Conservation (phyloP, 2,113 vertebrate genomes). For the Chelonoidis abingdonii region DNA sequence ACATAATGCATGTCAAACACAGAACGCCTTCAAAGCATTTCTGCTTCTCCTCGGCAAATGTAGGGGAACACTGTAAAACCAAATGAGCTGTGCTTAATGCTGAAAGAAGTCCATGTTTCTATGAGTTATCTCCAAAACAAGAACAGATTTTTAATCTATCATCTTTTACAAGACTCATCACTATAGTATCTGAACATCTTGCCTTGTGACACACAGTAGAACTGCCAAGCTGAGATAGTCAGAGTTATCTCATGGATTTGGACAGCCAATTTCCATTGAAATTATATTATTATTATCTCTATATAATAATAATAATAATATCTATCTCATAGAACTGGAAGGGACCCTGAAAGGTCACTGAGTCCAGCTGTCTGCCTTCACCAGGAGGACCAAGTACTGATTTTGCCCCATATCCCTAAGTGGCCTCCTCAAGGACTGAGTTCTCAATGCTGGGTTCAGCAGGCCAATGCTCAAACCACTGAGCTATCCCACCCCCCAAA, state of each 20-base stretch:
- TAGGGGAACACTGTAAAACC: not conserved
- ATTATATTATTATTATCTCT: not conserved
- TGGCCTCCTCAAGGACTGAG: too few species aligned
- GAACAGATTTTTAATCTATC: not conserved
- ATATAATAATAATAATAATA: too few species aligned
- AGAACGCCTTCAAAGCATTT: not conserved
- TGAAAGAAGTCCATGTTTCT: not conserved
- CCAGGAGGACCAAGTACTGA: too few species aligned
- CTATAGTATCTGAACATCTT: fast-evolving
- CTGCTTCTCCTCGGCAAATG: not conserved
- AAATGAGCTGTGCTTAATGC: not conserved
- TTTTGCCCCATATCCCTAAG: too few species aligned
- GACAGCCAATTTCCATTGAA: not conserved
- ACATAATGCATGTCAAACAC: not conserved
- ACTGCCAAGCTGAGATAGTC: not conserved
- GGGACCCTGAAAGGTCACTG: too few species aligned
- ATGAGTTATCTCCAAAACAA: not conserved
- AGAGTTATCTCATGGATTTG: not conserved
- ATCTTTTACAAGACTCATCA: not conserved
- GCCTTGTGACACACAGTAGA: fast-evolving
- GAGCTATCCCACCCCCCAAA: too few species aligned
- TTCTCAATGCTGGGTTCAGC: too few species aligned
- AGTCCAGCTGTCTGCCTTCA: too few species aligned
- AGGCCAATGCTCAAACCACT: too few species aligned
- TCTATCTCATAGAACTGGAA: too few species aligned